A percentile compares a stretch with the other conserved stretches of the same genome.
Conservation (phyloP, 1,140 invertebrate species). For the Hydropsyche tenuis region DNA sequence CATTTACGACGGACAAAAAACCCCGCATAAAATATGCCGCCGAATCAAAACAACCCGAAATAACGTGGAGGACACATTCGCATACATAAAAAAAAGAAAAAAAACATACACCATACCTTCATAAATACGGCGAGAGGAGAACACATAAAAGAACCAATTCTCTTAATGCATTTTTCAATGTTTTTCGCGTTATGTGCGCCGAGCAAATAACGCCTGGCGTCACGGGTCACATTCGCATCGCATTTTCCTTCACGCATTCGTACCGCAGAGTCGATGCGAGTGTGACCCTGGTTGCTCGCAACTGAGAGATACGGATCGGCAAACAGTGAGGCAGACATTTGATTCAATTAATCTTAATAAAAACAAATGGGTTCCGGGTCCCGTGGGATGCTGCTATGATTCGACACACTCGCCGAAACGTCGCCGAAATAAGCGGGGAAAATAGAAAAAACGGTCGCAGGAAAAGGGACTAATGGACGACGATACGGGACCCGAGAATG, state of each 20-base stretch:
- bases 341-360: slow-evolving; percentile 49
- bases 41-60: no score
- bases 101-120: no score
- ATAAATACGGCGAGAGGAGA: no score
- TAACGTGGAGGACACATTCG: no score
- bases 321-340: slow-evolving; percentile 30
- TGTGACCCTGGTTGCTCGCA: background rate
- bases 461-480: slow-evolving; percentile 6
- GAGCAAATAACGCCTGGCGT: background rate
- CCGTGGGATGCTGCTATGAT: slow-evolving; percentile 26
- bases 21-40: no score
- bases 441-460: slow-evolving; percentile 20
- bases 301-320: background rate
- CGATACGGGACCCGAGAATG: background rate
- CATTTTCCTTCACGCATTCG: background rate
- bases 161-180: slow-evolving; percentile 26
- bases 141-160: slow-evolving; percentile 15
- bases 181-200: slow-evolving; percentile 17
- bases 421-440: slow-evolving; percentile 15
- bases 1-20: no score
- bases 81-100: no score
- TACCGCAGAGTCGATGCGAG: background rate
- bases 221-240: slow-evolving; percentile 18
- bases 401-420: slow-evolving; percentile 22
- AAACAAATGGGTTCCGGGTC: slow-evolving; percentile 41